Percentiles rank a stretch among this genome's conserved stretches.
Evolutionary conservation across 2,888 invertebrate species (phyloP).

Genomic region (Drosophila flavopinicola): DNA sequence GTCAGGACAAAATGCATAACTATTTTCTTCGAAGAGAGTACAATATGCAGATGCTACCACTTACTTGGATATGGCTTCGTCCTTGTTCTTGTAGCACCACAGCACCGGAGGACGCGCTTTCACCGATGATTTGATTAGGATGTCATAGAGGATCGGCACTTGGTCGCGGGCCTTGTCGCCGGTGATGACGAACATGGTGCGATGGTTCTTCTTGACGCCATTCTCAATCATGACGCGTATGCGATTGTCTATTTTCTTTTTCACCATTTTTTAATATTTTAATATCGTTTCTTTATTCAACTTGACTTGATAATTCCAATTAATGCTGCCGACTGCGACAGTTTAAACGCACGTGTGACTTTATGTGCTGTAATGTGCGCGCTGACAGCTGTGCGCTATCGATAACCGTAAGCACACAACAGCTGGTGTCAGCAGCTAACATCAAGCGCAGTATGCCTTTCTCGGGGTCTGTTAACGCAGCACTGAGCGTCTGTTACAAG

Average conservation of each 20-base stretch:
- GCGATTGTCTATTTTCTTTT: slow-evolving; percentile 98
- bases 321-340: neutral
- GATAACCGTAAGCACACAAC: neutral
- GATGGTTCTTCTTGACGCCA: slow-evolving; percentile 95
- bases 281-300: too few relatives aligned
- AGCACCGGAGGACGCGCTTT: slow-evolving; percentile 96
- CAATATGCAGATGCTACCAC: slow-evolving; percentile 9
- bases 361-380: slow-evolving; percentile 4
- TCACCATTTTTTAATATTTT: too few relatives aligned
- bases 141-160: slow-evolving; percentile 98
- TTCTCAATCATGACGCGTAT: slow-evolving; percentile 98
- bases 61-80: slow-evolving; percentile 94
- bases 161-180: slow-evolving; percentile 98
- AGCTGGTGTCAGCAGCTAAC: too few relatives aligned
- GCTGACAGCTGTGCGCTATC: slow-evolving; percentile 6
- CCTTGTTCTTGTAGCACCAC: slow-evolving; percentile 99
- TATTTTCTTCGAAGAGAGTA: too few relatives aligned
- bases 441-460: too few relatives aligned
- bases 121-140: slow-evolving; percentile 96
- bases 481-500: too few relatives aligned
- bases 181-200: slow-evolving; percentile 97
- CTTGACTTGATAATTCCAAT: neutral
- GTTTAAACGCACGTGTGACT: slow-evolving; percentile 44
- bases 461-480: too few relatives aligned
- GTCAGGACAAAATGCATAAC: too few relatives aligned